Conservation (phyloP, 1,140 invertebrate genomes). For the Anagrus nilaparvatae region DNA sequence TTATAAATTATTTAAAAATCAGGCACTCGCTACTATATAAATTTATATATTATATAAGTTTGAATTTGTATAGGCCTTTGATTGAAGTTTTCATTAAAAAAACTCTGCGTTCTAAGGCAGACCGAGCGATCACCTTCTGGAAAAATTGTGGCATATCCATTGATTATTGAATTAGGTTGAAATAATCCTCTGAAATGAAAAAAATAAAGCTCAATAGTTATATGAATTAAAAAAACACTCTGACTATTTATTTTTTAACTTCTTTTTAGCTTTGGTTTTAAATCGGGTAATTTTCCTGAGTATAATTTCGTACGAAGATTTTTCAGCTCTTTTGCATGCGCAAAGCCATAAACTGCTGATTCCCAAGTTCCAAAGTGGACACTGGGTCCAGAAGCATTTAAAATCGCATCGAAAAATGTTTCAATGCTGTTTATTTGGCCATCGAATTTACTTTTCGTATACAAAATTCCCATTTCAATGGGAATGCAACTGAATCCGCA, state of each 20-base stretch:
- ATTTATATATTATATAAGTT: conserved; percentile 48
- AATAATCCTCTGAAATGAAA: background rate
- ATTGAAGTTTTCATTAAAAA: conserved; percentile 54
- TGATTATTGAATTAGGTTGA: conserved; percentile 32
- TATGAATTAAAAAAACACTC: background rate
- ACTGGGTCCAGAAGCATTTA: conserved; percentile 27
- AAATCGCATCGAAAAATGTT: conserved; percentile 46
- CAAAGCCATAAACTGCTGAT: conserved; percentile 61
- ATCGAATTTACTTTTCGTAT: conserved; percentile 59
- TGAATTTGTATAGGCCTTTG: conserved; percentile 59
- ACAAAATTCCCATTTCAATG: conserved; percentile 69
- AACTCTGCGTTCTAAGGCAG: conserved; percentile 62
- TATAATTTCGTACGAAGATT: conserved; percentile 52
- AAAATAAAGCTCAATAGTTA: background rate
- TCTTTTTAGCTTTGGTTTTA: conserved; percentile 46
- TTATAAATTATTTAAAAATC: too few relatives aligned
- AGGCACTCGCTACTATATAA: too few relatives aligned
- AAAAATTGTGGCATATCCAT: conserved; percentile 68
- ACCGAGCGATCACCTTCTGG: conserved; percentile 70
- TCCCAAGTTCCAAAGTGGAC: conserved; percentile 72
- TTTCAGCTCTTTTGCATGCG: conserved; percentile 48
- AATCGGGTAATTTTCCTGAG: conserved; percentile 48
- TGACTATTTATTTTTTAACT: conserved; percentile 25
- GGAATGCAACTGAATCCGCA: conserved; percentile 86
- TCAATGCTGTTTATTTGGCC: conserved; percentile 62